A percentile compares a stretch with the other conserved stretches of the same genome.
phyloP scores from a whole-genome alignment of 1,140 invertebrate genomes.

The Lucilia cuprina region DNA sequence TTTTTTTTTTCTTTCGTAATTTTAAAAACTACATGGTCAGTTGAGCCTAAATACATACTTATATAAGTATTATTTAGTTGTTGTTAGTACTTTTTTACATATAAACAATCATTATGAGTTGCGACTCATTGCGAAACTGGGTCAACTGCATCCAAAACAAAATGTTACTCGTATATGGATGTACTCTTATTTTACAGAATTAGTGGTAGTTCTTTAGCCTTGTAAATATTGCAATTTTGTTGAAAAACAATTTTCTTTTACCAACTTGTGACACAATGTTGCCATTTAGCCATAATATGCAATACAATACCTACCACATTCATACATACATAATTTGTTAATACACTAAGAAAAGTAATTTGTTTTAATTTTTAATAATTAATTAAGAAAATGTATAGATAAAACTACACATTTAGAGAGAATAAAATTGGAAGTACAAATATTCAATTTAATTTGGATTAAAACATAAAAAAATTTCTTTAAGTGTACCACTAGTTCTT shows the following conservation, averaged over 20 bases:
- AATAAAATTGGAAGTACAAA: no score
- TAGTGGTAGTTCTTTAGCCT: not conserved
- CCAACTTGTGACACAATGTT: conserved; percentile 1
- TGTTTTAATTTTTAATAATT: no score
- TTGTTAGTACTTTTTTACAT: not conserved
- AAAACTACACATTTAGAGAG: no score
- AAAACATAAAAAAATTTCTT: not conserved
- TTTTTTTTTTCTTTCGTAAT: not conserved
- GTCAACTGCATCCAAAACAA: not conserved
- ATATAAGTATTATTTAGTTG: not conserved
- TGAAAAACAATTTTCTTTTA: conserved; percentile 7
- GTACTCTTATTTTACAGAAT: not conserved
- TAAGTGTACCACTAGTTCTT: not conserved
- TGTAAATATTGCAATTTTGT: conserved; percentile 18
- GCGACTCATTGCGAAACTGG: not conserved
- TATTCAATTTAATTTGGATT: no score
- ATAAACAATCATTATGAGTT: conserved; percentile 6
- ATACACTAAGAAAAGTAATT: not conserved
- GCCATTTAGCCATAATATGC: not conserved
- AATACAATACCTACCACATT: not conserved
- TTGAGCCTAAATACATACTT: not conserved
- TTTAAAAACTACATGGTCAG: conserved; percentile 15
- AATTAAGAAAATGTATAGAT: no score
- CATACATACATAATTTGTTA: not conserved
- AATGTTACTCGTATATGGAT: not conserved